phyloP scores from a whole-genome alignment of 1,140 invertebrate genomes.

The Galleria mellonella region DNA sequence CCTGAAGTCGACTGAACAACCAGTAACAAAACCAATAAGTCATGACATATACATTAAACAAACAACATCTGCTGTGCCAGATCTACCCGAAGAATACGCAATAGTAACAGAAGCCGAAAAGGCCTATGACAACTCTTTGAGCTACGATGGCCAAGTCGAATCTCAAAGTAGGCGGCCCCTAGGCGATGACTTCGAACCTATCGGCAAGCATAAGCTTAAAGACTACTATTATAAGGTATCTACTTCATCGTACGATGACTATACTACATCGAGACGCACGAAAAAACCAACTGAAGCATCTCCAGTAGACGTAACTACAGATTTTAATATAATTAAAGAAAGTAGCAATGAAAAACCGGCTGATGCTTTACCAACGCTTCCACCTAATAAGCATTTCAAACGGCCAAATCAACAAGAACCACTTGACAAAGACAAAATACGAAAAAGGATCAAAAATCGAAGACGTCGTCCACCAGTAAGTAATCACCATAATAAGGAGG shows the following conservation, averaged over 20 bases:
- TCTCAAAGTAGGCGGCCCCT: conserved; percentile 57
- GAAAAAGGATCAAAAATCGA: conserved; percentile 63
- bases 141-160: conserved; percentile 50
- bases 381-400: conserved; percentile 65
- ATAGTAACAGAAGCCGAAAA: conserved; percentile 61
- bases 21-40: conserved; percentile 32
- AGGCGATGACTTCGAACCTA: conserved; percentile 60
- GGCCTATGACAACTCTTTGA: conserved; percentile 47
- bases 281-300: conserved; percentile 53
- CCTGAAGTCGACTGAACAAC: conserved; percentile 34
- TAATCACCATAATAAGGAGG: conserved; percentile 32
- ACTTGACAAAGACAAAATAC: conserved; percentile 50
- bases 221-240: conserved; percentile 66
- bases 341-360: conserved; percentile 34
- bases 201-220: conserved; percentile 56
- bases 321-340: conserved; percentile 20
- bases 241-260: conserved; percentile 43
- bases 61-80: conserved; percentile 31
- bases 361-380: conserved; percentile 58
- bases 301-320: conserved; percentile 28
- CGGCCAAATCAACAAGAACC: conserved; percentile 42
- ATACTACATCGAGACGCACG: conserved; percentile 40
- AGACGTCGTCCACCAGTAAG: conserved; percentile 53
- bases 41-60: conserved; percentile 25
- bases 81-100: conserved; percentile 48